phyloP scores from a whole-genome alignment of 2,888 invertebrate genomes.

The Drosophila peninsularis region DNA sequence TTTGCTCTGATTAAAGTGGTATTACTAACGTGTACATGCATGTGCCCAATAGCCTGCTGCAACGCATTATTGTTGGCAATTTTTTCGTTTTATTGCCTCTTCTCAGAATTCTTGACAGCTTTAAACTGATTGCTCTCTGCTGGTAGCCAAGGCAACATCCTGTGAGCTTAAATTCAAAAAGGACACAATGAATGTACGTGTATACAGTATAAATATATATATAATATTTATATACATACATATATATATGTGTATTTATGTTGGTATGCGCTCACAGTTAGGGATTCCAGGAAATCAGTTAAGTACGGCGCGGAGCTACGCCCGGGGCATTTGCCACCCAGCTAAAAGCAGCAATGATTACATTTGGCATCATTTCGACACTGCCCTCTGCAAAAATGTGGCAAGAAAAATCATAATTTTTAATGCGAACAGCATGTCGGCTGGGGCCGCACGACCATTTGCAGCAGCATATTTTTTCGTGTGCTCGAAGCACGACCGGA shows the following conservation, averaged over 20 bases:
- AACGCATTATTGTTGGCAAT: constrained; percentile 55
- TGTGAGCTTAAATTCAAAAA: constrained; percentile 28
- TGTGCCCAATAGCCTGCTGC: constrained; percentile 32
- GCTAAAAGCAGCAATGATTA: constrained; percentile 64
- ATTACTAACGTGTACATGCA: constrained; percentile 28
- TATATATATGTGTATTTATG: constrained; percentile 1
- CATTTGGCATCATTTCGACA: constrained; percentile 50
- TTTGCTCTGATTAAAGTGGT: constrained; percentile 64
- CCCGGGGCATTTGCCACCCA: constrained; percentile 60
- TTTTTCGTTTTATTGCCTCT: constrained; percentile 60
- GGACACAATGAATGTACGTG: constrained; percentile 11
- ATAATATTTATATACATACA: background rate
- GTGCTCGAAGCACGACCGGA: constrained; percentile 23
- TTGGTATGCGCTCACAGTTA: constrained; percentile 21
- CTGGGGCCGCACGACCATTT: constrained; percentile 25
- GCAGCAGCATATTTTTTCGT: constrained; percentile 43
- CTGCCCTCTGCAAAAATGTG: constrained; percentile 25
- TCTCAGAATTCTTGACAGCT: constrained; percentile 68
- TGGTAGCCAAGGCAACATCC: constrained; percentile 54
- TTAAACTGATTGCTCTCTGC: constrained; percentile 72
- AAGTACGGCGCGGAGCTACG: constrained; percentile 61
- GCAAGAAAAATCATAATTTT: constrained; percentile 56
- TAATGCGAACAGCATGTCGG: constrained; percentile 34
- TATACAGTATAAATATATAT: constrained; percentile 1
- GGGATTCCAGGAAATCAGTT: constrained; percentile 73